Evolutionary conservation across 2,797 vertebrate species (phyloP), one percentile per base, ranked within the genome.

Genomic region (Xenopus petersii): DNA sequence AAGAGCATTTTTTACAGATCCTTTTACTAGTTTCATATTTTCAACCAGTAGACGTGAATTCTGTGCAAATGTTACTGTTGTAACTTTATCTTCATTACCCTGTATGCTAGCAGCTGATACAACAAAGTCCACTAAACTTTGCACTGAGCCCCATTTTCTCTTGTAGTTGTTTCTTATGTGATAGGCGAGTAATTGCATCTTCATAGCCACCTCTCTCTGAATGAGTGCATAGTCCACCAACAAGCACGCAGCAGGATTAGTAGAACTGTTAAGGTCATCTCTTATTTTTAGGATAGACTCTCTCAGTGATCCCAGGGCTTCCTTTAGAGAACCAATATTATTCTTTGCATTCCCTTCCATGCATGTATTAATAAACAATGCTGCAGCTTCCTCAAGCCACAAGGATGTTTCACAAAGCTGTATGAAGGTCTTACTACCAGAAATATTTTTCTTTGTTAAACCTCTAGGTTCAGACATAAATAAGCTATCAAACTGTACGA

Each of bases 301-400:
- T 2, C 88, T 92, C 15, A 96, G 82, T 2, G 83, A 83, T 67
- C 88, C 93, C 0, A 98, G 79, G n/a, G 96, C 92, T 10, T 90
- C 85, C 80, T 86, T 85, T 71, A 90, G 88, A 15, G 10, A 86
- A 8, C 82, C 83, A 54, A 97, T 75, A 65, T 91, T 87, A 21
- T 84, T 86, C 11, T 86, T 76, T 15, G 83, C 74, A 12, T 21
- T 76, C 7, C 80, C 81, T 46, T 89, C 88, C 48, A 77, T 85
- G 82, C 91, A 93, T 24, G 85, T 90, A 0, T 87, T 33, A 75
- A 86, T 80, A 11, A 93, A 95, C 70, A 97, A 82, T 68, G 85
- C 79, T 3, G 93, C 87, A 0, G 95, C 95, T 79, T 98, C 94
- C 79, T 94, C 94, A 81, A 96, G 84, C 79, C 95, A 89, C 51